Evolutionary conservation across 2,797 vertebrate genomes (phyloP).

Genomic region (Lagodon rhomboides): DNA sequence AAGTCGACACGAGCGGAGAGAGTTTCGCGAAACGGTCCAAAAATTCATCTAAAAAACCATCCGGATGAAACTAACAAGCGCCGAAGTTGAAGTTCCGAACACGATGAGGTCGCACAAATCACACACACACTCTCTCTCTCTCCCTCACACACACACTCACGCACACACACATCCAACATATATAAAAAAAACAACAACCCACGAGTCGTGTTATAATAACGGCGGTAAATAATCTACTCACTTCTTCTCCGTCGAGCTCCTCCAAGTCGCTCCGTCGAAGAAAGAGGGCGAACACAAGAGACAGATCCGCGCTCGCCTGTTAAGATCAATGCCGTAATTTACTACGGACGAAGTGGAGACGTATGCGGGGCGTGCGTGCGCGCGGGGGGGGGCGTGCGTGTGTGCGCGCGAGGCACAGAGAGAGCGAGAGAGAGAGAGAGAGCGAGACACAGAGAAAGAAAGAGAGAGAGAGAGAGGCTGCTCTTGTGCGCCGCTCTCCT

Average conservation of each 20-base stretch:
- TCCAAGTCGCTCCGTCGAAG: slow-evolving; percentile 68
- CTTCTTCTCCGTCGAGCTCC: slow-evolving; percentile 52
- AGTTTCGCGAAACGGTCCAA: neutral
- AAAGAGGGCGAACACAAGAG: slow-evolving; percentile 59
- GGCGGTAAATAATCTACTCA: slow-evolving; percentile 36
- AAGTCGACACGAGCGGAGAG: neutral
- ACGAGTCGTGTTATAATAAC: neutral
- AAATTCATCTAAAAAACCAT: slow-evolving; percentile 13
- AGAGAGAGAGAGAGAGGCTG: slow-evolving; percentile 20
- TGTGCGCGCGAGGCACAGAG: slow-evolving; percentile 28
- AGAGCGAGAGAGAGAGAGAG: slow-evolving; percentile 24
- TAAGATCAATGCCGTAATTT: slow-evolving; percentile 74
- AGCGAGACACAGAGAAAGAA: slow-evolving; percentile 7
- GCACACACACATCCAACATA: neutral
- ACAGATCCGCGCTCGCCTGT: slow-evolving; percentile 64
- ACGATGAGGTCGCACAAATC: slow-evolving; percentile 13
- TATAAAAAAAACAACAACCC: no score
- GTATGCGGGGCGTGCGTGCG: slow-evolving; percentile 51
- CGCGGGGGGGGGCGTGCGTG: slow-evolving; percentile 27
- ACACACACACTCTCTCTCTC: neutral
- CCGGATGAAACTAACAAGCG: slow-evolving; percentile 22
- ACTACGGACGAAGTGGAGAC: slow-evolving; percentile 70
- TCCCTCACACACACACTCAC: no score
- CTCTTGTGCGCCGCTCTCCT: slow-evolving; percentile 78
- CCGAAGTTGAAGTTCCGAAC: slow-evolving; percentile 46